Percentiles rank a stretch among this genome's conserved stretches.
Conservation (phyloP, 2,797 vertebrate species). For the Clarias laeviceps region DNA sequence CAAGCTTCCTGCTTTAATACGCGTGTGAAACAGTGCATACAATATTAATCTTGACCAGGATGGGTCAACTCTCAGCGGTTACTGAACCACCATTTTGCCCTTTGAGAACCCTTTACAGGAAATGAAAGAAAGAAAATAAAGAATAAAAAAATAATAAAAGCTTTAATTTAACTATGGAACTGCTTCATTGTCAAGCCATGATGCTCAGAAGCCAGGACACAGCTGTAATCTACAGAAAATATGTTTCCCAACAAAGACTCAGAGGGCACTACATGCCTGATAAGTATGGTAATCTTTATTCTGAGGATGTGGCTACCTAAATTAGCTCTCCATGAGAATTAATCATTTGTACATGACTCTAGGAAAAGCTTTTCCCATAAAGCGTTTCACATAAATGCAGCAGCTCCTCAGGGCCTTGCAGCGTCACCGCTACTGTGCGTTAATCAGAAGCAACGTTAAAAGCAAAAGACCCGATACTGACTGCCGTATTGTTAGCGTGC, state of each 20-base stretch:
- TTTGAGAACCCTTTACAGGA: neutral
- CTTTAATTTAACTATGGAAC: too few species aligned
- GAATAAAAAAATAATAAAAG: too few species aligned
- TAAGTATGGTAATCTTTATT: neutral
- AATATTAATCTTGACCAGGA: neutral
- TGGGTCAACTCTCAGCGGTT: neutral
- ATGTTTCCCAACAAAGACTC: neutral
- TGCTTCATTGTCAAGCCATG: neutral
- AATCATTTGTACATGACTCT: neutral
- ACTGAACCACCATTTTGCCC: neutral
- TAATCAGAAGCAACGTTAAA: neutral
- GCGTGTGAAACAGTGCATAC: neutral
- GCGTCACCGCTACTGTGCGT: neutral
- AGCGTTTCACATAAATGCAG: neutral
- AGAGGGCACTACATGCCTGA: neutral
- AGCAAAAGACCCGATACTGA: neutral
- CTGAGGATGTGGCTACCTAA: neutral
- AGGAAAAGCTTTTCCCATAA: conserved; percentile 4
- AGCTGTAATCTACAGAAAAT: neutral
- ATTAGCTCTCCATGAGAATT: neutral
- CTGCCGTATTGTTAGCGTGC: neutral
- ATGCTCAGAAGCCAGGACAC: neutral
- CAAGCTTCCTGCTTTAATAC: neutral
- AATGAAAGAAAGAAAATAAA: neutral
- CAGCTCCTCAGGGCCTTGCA: neutral